These are phyloP conservation scores for Drosophila picticornis DNA, from an alignment of 2,888 invertebrate species.

Conservation along the genomic window DNA sequence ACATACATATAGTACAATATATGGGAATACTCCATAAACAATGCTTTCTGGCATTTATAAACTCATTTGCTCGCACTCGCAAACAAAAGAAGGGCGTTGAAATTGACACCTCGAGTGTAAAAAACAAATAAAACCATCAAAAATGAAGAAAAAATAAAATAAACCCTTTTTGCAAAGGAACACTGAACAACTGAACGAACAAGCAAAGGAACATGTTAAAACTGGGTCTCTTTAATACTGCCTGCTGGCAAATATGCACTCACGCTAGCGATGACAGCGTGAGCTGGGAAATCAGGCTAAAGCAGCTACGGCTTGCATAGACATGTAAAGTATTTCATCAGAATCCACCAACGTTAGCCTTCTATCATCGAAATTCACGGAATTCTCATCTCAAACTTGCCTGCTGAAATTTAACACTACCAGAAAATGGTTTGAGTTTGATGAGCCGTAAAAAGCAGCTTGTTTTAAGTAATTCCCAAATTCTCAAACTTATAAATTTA, in stretches of 20 bases:
- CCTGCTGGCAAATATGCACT: slow-evolving; percentile 43
- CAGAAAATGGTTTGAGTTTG: background rate
- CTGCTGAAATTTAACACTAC: background rate
- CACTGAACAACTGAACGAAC: slow-evolving; percentile 12
- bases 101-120: slow-evolving; percentile 84
- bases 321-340: background rate
- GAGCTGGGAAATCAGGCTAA: slow-evolving; percentile 1
- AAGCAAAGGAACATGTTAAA: slow-evolving; percentile 49
- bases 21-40: slow-evolving; percentile 25
- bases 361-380: background rate
- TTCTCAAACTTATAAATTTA: background rate
- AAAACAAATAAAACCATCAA: slow-evolving; percentile 66
- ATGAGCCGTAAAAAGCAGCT: background rate
- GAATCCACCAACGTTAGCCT: fast-evolving
- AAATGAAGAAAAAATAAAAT: slow-evolving; percentile 30
- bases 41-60: slow-evolving; percentile 29
- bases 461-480: background rate
- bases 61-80: slow-evolving; percentile 39
- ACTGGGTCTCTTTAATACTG: slow-evolving; percentile 47
- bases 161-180: slow-evolving; percentile 60
- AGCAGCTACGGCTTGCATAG: background rate
- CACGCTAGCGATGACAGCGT: slow-evolving; percentile 50
- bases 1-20: slow-evolving; percentile 5
- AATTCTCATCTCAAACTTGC: background rate
- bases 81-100: slow-evolving; percentile 83